Evolutionary conservation across 2,797 vertebrate species (phyloP).

Genomic region (Botia almorhae): DNA sequence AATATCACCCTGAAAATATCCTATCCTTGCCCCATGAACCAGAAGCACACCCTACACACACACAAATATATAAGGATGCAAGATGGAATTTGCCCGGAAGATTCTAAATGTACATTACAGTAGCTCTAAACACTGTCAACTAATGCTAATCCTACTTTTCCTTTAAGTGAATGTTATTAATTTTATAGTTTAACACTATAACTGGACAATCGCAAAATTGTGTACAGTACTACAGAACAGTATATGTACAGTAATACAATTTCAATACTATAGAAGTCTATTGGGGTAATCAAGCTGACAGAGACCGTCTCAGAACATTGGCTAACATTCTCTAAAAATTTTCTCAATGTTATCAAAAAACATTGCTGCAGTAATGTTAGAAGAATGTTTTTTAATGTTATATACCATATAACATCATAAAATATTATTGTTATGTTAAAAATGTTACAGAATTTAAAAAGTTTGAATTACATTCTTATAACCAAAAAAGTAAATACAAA

Average conservation of each 20-base stretch:
- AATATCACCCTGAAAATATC: conserved; percentile 98
- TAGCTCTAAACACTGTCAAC: not conserved
- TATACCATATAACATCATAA: no score
- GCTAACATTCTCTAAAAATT: no score
- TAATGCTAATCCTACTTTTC: not conserved
- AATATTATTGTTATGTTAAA: no score
- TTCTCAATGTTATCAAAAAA: no score
- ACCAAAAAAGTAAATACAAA: no score
- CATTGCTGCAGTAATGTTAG: no score
- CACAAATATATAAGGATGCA: not conserved
- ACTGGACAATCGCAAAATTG: not conserved
- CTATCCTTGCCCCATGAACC: conserved; percentile 91
- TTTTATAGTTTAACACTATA: not conserved
- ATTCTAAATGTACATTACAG: not conserved
- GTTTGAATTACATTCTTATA: no score
- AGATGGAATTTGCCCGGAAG: not conserved
- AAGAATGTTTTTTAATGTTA: no score
- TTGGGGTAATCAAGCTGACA: not conserved
- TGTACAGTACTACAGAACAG: not conserved
- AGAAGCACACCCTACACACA: conserved; percentile 70
- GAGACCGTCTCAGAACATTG: no score
- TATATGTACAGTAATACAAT: not conserved
- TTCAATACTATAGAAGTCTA: not conserved
- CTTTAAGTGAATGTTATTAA: not conserved
- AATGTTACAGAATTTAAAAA: no score